Conservation (phyloP, 2,797 vertebrate species). For the Echeneis naucrates region DNA sequence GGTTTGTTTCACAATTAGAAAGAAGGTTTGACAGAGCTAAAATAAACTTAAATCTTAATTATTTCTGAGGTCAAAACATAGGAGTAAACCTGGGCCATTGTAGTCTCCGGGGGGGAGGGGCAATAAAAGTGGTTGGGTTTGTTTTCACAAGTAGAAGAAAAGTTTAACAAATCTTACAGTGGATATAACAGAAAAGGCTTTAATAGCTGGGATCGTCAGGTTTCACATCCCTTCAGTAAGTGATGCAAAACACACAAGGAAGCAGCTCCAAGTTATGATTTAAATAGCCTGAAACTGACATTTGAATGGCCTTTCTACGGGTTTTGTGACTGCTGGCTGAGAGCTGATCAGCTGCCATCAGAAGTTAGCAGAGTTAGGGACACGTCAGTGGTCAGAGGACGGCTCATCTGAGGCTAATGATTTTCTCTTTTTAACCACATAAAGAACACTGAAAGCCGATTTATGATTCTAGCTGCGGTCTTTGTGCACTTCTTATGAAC, state of each 20-base stretch:
- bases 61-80: not conserved
- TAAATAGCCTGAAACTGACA: not conserved
- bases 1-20: no score
- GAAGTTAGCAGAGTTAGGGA: slow-evolving; percentile 63
- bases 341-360: slow-evolving; percentile 4
- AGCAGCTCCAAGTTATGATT: no score
- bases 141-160: not conserved
- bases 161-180: not conserved
- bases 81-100: not conserved
- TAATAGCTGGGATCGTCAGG: not conserved
- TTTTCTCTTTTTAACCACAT: rapidly evolving
- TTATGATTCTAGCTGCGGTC: rapidly evolving
- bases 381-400: slow-evolving; percentile 76
- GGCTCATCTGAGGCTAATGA: no score
- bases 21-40: not conserved
- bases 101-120: no score
- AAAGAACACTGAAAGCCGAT: rapidly evolving
- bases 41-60: not conserved
- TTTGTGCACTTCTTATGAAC: rapidly evolving
- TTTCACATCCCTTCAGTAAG: not conserved
- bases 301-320: not conserved
- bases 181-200: not conserved
- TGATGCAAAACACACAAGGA: not conserved
- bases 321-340: not conserved
- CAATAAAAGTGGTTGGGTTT: not conserved